Evolutionary conservation across 2,113 vertebrate species (phyloP).

Genomic region (Brachirus orientalis): DNA sequence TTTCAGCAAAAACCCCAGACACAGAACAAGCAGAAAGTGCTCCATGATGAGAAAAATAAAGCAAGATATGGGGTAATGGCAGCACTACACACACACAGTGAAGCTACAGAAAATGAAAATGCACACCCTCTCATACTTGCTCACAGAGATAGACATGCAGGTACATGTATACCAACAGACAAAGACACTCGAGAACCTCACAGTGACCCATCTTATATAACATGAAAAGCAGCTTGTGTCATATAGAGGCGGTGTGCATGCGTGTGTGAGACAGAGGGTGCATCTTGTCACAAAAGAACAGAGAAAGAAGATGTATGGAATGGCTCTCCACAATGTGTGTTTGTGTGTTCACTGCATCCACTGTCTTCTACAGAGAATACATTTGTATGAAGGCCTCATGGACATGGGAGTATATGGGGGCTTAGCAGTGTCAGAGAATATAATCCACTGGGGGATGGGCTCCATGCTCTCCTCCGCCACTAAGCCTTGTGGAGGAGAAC

Average conservation of each 20-base stretch:
- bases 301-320: slow-evolving; percentile 21
- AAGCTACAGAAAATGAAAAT: slow-evolving; percentile 28
- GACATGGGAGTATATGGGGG: slow-evolving; percentile 71
- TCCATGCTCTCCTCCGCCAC: slow-evolving; percentile 55
- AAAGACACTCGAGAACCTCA: no score
- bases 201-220: slow-evolving; percentile 69
- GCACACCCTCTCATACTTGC: slow-evolving; percentile 24
- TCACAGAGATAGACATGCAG: slow-evolving; percentile 15
- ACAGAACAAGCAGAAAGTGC: slow-evolving; percentile 18
- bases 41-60: background rate
- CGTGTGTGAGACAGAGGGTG: no score
- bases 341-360: slow-evolving; percentile 46
- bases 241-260: slow-evolving; percentile 42
- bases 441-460: slow-evolving; percentile 78
- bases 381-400: slow-evolving; percentile 62
- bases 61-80: no score
- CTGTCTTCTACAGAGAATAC: slow-evolving; percentile 65
- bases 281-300: slow-evolving; percentile 10
- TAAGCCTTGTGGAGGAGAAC: slow-evolving; percentile 72
- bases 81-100: no score
- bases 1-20: background rate
- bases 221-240: slow-evolving; percentile 63
- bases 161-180: slow-evolving; percentile 15
- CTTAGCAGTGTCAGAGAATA: slow-evolving; percentile 69
- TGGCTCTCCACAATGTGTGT: slow-evolving; percentile 23